These are phyloP conservation scores for Anoplopoma fimbria DNA, from an alignment of 2,113 vertebrate genomes.

Conservation along the genomic window DNA sequence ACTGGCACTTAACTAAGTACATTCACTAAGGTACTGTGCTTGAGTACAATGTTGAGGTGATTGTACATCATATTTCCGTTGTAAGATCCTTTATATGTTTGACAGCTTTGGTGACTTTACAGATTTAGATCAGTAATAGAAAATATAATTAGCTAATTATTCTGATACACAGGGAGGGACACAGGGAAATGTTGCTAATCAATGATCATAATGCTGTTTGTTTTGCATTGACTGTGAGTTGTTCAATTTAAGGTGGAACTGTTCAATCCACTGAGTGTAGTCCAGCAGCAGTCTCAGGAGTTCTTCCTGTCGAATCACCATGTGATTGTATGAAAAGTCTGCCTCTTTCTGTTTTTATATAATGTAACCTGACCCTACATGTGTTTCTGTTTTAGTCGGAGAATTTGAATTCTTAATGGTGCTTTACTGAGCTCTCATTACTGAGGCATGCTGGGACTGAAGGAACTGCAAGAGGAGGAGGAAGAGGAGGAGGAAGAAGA, in stretches of 20 bases:
- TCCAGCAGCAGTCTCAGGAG: background rate
- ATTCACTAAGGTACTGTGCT: no score
- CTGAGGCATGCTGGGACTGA: slow-evolving; percentile 68
- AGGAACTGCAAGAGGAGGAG: background rate
- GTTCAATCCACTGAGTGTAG: background rate
- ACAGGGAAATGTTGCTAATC: background rate
- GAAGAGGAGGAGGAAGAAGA: slow-evolving; percentile 16
- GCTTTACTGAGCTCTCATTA: slow-evolving; percentile 40
- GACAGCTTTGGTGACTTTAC: no score
- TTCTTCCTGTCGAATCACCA: no score
- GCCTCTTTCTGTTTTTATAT: background rate
- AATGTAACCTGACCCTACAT: slow-evolving; percentile 17
- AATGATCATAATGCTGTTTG: background rate
- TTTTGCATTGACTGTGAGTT: background rate
- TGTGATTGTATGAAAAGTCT: background rate
- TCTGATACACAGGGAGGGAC: no score
- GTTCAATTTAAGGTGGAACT: background rate
- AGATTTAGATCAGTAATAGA: no score
- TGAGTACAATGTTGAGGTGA: no score
- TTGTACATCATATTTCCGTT: no score
- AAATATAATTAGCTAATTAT: no score
- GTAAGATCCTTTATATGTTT: no score
- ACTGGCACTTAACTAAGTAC: no score
- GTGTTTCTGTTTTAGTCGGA: slow-evolving; percentile 40
- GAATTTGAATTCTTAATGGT: slow-evolving; percentile 38